Conservation (phyloP, 64 coral and sea anemone genomes). For the Anthopleura sola region DNA sequence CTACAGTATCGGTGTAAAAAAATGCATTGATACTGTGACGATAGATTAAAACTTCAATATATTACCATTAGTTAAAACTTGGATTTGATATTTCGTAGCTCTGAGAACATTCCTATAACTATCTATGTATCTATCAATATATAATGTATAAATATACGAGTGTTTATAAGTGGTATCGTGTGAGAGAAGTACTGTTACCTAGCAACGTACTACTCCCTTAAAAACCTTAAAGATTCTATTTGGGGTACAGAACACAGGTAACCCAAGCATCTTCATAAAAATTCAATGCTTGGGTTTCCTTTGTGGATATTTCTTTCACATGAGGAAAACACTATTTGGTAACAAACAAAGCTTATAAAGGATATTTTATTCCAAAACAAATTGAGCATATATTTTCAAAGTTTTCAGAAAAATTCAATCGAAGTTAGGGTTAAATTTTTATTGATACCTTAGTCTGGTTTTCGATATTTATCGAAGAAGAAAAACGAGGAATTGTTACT, state of each 20-base stretch:
- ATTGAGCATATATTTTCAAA: constrained; percentile 21
- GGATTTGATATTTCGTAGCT: constrained; percentile 9
- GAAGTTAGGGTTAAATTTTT: not conserved
- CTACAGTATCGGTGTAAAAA: constrained; percentile 11
- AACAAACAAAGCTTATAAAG: constrained; percentile 14
- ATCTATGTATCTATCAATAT: not conserved
- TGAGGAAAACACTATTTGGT: not conserved
- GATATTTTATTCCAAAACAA: constrained; percentile 21
- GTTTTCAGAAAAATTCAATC: constrained; percentile 8
- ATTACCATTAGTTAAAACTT: constrained; percentile 1
- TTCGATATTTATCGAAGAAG: not conserved
- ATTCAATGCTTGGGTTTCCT: not conserved
- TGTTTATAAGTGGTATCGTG: not conserved
- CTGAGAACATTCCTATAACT: constrained; percentile 13
- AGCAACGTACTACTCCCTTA: not conserved
- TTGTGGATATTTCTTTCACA: not conserved
- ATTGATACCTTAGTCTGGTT: not conserved
- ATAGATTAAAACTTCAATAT: constrained; percentile 8
- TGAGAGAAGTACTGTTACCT: not conserved
- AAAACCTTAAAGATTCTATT: not conserved
- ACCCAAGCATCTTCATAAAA: not conserved
- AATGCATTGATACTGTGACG: not conserved
- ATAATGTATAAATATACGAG: not conserved
- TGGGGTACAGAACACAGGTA: not conserved
- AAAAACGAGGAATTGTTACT: not conserved